These are phyloP conservation scores for Pachliopta kotzebuea DNA, from an alignment of 2,888 invertebrate species.

Conservation along the genomic window DNA sequence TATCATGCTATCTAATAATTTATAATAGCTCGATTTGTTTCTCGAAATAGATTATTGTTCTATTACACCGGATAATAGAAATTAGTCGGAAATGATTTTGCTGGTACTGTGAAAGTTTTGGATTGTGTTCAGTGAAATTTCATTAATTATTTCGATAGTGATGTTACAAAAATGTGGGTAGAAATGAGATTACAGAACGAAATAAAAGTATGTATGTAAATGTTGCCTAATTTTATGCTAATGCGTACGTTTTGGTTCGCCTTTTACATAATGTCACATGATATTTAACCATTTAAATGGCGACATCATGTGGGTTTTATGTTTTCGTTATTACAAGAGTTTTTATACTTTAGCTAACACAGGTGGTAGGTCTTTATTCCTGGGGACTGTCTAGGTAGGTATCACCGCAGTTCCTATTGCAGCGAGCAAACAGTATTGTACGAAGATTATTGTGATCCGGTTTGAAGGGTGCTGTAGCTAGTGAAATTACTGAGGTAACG, in stretches of 20 bases:
- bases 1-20: too few relatives aligned
- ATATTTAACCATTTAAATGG: too few relatives aligned
- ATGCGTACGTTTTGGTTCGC: neutral
- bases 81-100: slow-evolving; percentile 11
- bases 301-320: too few relatives aligned
- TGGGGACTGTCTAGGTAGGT: too few relatives aligned
- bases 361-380: too few relatives aligned
- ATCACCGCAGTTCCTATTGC: too few relatives aligned
- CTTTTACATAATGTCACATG: neutral
- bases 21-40: slow-evolving; percentile 4
- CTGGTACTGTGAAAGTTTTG: slow-evolving; percentile 19
- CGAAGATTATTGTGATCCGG: too few relatives aligned
- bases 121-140: slow-evolving; percentile 9
- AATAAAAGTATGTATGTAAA: slow-evolving; percentile 21
- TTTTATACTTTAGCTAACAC: too few relatives aligned
- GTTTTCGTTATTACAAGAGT: too few relatives aligned
- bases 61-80: slow-evolving; percentile 17
- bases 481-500: too few relatives aligned
- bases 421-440: too few relatives aligned
- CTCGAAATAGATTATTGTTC: slow-evolving; percentile 13
- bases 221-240: slow-evolving; percentile 6
- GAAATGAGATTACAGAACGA: slow-evolving; percentile 14
- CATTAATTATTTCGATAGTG: slow-evolving; percentile 6
- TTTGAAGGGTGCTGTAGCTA: too few relatives aligned
- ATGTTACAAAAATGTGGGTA: slow-evolving; percentile 20